A percentile compares a stretch with the other conserved stretches of the same genome.
These are phyloP conservation scores for Tetrao urogallus DNA, from an alignment of 2,113 vertebrate species.

Conservation along the genomic window DNA sequence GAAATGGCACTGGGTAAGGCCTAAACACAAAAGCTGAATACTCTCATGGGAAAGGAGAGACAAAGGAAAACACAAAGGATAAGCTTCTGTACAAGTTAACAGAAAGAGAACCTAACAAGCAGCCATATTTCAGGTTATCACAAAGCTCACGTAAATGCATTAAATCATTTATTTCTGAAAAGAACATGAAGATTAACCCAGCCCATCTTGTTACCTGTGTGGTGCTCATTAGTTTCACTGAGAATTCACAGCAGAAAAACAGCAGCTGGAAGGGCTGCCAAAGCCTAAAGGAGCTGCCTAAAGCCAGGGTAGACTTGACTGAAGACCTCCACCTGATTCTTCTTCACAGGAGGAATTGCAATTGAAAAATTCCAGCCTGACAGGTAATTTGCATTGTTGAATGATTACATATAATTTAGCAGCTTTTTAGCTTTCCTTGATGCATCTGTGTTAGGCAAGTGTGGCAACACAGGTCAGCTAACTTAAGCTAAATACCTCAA, in stretches of 20 bases:
- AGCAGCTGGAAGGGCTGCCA: neutral
- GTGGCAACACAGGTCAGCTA: neutral
- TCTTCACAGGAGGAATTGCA: fast-evolving
- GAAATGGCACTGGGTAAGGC: neutral
- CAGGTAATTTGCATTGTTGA: neutral
- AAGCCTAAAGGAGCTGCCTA: neutral
- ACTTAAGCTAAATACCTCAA: neutral
- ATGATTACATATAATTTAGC: neutral
- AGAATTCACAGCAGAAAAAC: neutral
- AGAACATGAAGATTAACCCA: fast-evolving
- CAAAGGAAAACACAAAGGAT: neutral
- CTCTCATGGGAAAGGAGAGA: neutral
- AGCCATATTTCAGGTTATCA: neutral
- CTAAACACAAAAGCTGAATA: neutral
- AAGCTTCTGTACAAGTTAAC: neutral
- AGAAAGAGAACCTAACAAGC: neutral
- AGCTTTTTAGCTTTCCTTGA: neutral
- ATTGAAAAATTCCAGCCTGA: fast-evolving
- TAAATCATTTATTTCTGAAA: neutral
- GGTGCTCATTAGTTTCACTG: fast-evolving
- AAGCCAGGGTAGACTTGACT: neutral
- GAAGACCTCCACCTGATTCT: neutral
- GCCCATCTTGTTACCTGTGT: neutral
- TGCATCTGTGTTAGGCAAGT: neutral
- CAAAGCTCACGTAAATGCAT: neutral